A percentile compares a stretch with the other conserved stretches of the same genome.
Conservation (phyloP, 2,888 invertebrate genomes). For the Meiosimyza decipiens region DNA sequence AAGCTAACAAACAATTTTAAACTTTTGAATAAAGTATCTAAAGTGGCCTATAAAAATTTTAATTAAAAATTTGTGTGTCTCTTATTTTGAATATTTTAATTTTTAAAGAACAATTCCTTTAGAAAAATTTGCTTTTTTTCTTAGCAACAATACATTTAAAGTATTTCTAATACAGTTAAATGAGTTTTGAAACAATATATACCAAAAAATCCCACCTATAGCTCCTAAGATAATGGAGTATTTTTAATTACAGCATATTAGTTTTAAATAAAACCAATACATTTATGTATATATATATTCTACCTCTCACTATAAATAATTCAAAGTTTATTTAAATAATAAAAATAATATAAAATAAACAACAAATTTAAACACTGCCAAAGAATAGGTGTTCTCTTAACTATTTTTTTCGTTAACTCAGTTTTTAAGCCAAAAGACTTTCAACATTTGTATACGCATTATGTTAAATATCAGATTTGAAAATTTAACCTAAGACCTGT, state of each 20-base stretch:
- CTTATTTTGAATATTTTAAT: background rate
- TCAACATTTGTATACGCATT: constrained; percentile 8
- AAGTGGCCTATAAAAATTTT: no score
- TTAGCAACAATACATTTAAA: no score
- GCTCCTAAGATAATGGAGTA: background rate
- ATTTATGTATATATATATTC: no score
- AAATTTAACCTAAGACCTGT: background rate
- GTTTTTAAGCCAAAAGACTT: background rate
- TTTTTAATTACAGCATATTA: no score
- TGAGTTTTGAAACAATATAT: background rate
- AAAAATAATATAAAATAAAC: background rate
- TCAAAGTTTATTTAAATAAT: background rate
- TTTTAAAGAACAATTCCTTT: background rate
- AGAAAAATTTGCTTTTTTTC: background rate
- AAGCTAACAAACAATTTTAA: no score
- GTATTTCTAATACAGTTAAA: no score
- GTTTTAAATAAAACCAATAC: no score
- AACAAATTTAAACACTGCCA: constrained; percentile 20
- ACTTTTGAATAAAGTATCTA: no score
- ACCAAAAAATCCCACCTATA: constrained; percentile 16
- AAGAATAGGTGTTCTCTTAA: background rate
- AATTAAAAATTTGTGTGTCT: no score
- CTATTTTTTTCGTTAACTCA: background rate
- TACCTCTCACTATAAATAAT: background rate
- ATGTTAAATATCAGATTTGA: background rate